Conservation (phyloP, 2,113 vertebrate species). For the Gopherus flavomarginatus region DNA sequence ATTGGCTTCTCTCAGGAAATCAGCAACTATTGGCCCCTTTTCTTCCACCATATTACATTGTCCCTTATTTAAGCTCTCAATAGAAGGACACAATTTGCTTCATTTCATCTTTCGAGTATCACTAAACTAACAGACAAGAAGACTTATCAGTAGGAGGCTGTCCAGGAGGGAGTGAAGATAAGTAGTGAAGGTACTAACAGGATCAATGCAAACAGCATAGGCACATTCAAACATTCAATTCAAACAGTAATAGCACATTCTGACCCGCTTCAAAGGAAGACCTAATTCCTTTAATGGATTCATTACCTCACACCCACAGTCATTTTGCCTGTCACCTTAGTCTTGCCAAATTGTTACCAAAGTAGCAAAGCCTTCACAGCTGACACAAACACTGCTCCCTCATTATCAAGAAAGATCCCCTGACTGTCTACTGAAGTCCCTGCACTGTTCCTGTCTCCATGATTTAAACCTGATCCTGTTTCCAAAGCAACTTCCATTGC, state of each 20-base stretch:
- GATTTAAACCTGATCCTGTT: conserved; percentile 21
- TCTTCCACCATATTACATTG: conserved; percentile 39
- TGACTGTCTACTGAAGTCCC: not conserved
- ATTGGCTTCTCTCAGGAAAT: conserved; percentile 21
- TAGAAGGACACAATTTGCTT: not conserved
- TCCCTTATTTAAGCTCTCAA: conserved; percentile 24
- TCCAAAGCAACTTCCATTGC: not conserved
- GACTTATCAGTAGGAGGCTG: conserved; percentile 35
- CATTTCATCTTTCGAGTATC: conserved; percentile 26
- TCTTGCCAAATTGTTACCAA: conserved; percentile 10
- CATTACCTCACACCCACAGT: conserved; percentile 40
- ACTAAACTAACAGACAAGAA: conserved; percentile 35
- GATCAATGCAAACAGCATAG: conserved; percentile 66
- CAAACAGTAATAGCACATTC: conserved; percentile 54
- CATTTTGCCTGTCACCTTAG: conserved; percentile 18
- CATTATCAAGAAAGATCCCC: not conserved
- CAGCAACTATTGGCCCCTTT: conserved; percentile 21
- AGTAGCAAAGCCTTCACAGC: not conserved
- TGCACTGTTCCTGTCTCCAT: not conserved
- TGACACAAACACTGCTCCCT: not conserved
- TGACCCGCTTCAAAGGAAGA: conserved; percentile 61
- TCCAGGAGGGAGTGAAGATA: conserved; percentile 44
- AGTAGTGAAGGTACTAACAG: conserved; percentile 44
- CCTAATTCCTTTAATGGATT: conserved; percentile 60
- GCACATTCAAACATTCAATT: conserved; percentile 44